Conservation (phyloP, 2,888 invertebrate species). For the Venustoraphidia nigricollis region DNA sequence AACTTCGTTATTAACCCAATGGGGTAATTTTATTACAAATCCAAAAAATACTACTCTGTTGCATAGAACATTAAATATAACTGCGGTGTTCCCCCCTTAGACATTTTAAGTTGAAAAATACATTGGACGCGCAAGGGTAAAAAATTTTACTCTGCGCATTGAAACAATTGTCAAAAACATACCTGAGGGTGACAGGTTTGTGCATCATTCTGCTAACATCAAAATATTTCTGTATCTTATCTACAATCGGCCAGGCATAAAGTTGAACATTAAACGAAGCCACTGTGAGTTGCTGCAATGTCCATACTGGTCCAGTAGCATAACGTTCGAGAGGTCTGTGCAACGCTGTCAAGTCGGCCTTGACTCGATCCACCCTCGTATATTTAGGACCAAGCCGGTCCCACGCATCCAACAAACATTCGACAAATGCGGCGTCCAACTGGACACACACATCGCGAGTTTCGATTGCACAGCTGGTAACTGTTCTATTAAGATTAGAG, state of each 20-base stretch:
- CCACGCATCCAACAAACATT: slow-evolving; percentile 43
- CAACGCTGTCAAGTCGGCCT: slow-evolving; percentile 28
- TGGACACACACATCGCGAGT: slow-evolving; percentile 52
- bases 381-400: slow-evolving; percentile 42
- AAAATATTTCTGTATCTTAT: not conserved
- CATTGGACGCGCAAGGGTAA: too few species aligned
- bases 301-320: not conserved
- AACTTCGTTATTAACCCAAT: too few species aligned
- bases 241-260: not conserved
- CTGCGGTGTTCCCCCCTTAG: too few species aligned
- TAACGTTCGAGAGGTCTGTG: not conserved
- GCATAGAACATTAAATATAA: too few species aligned
- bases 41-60: too few species aligned
- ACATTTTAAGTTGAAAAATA: too few species aligned
- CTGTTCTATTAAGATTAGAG: slow-evolving; percentile 24
- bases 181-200: slow-evolving; percentile 48
- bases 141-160: not conserved
- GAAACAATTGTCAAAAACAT: slow-evolving; percentile 13
- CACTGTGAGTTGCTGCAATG: not conserved
- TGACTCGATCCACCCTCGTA: slow-evolving; percentile 37
- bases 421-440: slow-evolving; percentile 51
- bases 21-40: too few species aligned
- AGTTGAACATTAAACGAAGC: not conserved
- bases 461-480: slow-evolving; percentile 29
- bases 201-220: not conserved